Conservation (phyloP, 1,140 invertebrate genomes). For the Bombus confusus region DNA sequence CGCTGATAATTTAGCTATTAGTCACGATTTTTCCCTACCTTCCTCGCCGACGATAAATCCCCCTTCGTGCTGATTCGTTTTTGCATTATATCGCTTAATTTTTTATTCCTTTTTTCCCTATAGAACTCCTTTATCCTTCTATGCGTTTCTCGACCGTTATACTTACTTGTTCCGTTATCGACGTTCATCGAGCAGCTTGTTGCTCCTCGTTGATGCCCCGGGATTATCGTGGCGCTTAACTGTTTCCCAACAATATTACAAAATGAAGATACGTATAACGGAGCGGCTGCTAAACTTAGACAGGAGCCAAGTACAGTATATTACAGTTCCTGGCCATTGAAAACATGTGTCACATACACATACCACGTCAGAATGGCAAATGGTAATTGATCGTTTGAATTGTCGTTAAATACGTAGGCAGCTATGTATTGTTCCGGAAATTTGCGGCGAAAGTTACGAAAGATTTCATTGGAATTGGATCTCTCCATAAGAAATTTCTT, state of each 20-base stretch:
- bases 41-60: neutral
- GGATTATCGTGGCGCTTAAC: slow-evolving; percentile 9
- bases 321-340: neutral
- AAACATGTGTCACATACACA: too few relatives aligned
- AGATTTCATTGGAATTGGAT: too few relatives aligned
- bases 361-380: too few relatives aligned
- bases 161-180: slow-evolving; percentile 33
- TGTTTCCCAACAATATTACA: neutral
- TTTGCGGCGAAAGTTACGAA: too few relatives aligned
- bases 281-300: neutral
- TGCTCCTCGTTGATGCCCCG: neutral
- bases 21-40: slow-evolving; percentile 32
- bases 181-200: neutral
- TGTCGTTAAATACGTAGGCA: too few relatives aligned
- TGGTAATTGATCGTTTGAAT: too few relatives aligned
- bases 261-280: neutral
- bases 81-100: neutral
- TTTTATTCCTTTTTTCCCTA: neutral
- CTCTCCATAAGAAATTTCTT: too few relatives aligned
- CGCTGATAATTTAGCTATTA: slow-evolving; percentile 81
- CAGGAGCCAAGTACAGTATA: neutral
- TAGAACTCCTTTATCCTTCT: slow-evolving; percentile 35
- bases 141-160: slow-evolving; percentile 42
- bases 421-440: too few relatives aligned
- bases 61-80: neutral